These are phyloP conservation scores for Acleris laterana DNA, from an alignment of 2,888 invertebrate species.

Conservation along the genomic window DNA sequence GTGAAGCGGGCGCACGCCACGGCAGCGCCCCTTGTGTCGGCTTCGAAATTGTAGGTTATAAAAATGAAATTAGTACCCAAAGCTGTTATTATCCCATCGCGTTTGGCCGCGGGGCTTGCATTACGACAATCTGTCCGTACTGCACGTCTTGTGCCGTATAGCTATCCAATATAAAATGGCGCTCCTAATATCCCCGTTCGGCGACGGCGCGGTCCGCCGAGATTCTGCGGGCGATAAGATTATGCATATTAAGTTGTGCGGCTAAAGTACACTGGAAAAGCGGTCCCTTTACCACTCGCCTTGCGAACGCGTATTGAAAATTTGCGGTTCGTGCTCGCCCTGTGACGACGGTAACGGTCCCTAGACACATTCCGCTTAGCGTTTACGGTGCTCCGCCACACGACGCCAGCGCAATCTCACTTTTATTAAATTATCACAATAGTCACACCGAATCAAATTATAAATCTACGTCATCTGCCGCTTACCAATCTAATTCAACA, in stretches of 20 bases:
- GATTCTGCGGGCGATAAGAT: conserved; percentile 83
- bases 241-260: conserved; percentile 84
- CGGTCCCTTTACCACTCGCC: conserved; percentile 63
- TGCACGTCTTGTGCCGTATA: conserved; percentile 84
- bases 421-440: conserved; percentile 35
- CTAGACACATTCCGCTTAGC: conserved; percentile 58
- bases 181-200: conserved; percentile 84
- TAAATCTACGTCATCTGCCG: conserved; percentile 47
- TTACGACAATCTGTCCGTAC: conserved; percentile 85
- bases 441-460: conserved; percentile 45
- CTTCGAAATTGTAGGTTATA: conserved; percentile 85
- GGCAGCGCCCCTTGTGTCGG: conserved; percentile 84
- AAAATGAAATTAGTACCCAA: conserved; percentile 85
- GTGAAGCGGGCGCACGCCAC: conserved; percentile 78
- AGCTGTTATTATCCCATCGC: conserved; percentile 85
- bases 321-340: conserved; percentile 67
- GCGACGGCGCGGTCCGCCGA: conserved; percentile 76
- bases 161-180: conserved; percentile 85
- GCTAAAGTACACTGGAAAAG: conserved; percentile 81
- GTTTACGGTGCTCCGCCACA: conserved; percentile 43
- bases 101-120: conserved; percentile 83
- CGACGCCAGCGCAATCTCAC: conserved; percentile 15
- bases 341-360: conserved; percentile 62
- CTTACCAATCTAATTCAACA: conserved; percentile 51
- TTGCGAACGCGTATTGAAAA: conserved; percentile 64